Conservation (phyloP, 2,797 vertebrate species). For the Gambelia wislizenii region DNA sequence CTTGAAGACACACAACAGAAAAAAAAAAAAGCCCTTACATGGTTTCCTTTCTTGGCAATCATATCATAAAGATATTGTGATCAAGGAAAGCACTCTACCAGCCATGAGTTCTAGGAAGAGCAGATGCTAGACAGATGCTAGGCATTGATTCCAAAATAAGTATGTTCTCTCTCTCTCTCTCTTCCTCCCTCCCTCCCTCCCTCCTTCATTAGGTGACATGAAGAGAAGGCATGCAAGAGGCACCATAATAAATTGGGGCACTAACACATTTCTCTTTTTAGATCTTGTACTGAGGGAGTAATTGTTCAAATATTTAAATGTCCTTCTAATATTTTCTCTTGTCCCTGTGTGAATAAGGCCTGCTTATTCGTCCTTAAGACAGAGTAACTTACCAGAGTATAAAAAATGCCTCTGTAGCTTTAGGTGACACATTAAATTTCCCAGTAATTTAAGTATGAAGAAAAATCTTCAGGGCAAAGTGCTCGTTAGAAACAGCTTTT, state of each 20-base stretch:
- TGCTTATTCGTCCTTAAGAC: background rate
- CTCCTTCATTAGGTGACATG: background rate
- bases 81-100: too few relatives aligned
- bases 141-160: too few relatives aligned
- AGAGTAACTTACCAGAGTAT: slow-evolving; percentile 17
- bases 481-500: slow-evolving; percentile 26
- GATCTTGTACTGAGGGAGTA: background rate
- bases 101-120: too few relatives aligned
- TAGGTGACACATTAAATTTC: background rate
- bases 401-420: background rate
- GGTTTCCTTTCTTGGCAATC: too few relatives aligned
- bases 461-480: slow-evolving; percentile 28
- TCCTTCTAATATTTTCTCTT: slow-evolving; percentile 12
- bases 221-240: background rate
- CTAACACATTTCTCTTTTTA: background rate
- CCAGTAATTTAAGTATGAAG: slow-evolving; percentile 26
- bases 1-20: too few relatives aligned
- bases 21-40: too few relatives aligned
- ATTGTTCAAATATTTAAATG: slow-evolving; percentile 22
- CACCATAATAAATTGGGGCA: background rate
- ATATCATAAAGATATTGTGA: too few relatives aligned
- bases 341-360: slow-evolving; percentile 1
- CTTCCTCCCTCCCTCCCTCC: background rate
- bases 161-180: too few relatives aligned
- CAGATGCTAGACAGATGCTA: too few relatives aligned